These are phyloP conservation scores for Microvelia longipes DNA, from an alignment of 1,140 invertebrate genomes.

Conservation along the genomic window DNA sequence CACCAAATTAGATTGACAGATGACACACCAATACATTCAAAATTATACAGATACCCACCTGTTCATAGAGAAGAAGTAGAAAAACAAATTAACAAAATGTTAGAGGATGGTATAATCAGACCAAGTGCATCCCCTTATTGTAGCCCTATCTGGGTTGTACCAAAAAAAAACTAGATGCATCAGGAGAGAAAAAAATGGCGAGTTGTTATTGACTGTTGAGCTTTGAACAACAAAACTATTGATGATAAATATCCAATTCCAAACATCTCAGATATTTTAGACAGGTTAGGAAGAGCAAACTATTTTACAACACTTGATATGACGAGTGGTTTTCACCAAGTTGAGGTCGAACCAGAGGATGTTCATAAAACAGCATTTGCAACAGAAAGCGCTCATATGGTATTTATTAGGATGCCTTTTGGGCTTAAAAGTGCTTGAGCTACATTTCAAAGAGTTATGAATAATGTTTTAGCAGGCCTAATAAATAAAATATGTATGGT, in stretches of 20 bases:
- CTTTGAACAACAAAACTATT: neutral
- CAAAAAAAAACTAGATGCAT: neutral
- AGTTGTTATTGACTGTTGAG: neutral
- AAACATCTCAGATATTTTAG: neutral
- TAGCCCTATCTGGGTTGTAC: neutral
- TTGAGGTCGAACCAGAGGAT: conserved; percentile 24
- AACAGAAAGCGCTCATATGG: conserved; percentile 19
- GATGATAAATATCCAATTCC: neutral
- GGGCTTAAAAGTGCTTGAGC: neutral
- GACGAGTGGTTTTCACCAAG: conserved; percentile 33
- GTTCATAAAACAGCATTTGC: conserved; percentile 30
- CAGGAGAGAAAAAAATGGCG: neutral
- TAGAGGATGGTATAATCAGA: neutral
- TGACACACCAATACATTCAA: too few relatives aligned
- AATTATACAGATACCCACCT: neutral
- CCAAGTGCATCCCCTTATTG: neutral
- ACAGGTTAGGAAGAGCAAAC: conserved; percentile 15
- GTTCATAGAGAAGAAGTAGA: neutral
- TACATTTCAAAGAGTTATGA: neutral
- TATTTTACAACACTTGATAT: conserved; percentile 32
- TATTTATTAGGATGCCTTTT: neutral
- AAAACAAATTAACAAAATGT: neutral
- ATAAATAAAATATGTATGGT: neutral
- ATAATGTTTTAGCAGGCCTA: neutral
- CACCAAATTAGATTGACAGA: too few relatives aligned